These are phyloP conservation scores for Drosophila novamexicana DNA, from an alignment of 1,140 invertebrate genomes.

Conservation along the genomic window DNA sequence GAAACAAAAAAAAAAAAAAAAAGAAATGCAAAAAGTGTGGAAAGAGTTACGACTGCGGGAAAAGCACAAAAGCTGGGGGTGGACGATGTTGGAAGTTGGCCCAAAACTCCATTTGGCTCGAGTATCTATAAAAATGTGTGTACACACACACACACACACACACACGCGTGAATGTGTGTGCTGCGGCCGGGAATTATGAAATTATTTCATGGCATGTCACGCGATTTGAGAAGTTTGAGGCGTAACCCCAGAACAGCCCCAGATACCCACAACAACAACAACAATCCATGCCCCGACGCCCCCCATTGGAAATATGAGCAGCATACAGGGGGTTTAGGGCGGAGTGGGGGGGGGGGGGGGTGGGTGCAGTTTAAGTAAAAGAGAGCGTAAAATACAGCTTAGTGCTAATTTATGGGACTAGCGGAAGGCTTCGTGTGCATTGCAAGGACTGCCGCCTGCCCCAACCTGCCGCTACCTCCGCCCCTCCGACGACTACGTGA, in stretches of 20 bases:
- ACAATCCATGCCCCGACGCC: background rate
- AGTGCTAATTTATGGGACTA: conserved; percentile 25
- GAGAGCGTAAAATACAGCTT: background rate
- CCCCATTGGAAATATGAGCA: conserved; percentile 3
- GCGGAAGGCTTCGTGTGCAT: conserved; percentile 11
- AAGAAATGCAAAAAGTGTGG: conserved; percentile 8
- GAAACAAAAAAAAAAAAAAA: conserved; percentile 1
- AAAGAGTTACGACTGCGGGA: conserved; percentile 27
- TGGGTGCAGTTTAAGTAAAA: background rate
- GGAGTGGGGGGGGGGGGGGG: background rate
- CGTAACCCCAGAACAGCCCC: conserved; percentile 13
- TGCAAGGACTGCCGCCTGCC: background rate
- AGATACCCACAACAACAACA: conserved; percentile 12
- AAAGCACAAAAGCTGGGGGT: background rate
- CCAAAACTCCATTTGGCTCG: conserved; percentile 20
- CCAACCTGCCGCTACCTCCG: background rate
- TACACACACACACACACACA: background rate
- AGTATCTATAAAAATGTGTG: conserved; percentile 41
- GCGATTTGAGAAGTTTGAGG: conserved; percentile 62
- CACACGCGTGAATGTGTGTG: conserved; percentile 15
- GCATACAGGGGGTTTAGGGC: background rate
- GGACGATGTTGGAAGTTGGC: conserved; percentile 27
- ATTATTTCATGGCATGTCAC: conserved; percentile 61
- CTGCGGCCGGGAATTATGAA: conserved; percentile 63
- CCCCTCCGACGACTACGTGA: background rate